Evolutionary conservation across 2,888 invertebrate species (phyloP), one percentile per base, ranked within the genome.

Genomic region (Liodrosophila aerea): DNA sequence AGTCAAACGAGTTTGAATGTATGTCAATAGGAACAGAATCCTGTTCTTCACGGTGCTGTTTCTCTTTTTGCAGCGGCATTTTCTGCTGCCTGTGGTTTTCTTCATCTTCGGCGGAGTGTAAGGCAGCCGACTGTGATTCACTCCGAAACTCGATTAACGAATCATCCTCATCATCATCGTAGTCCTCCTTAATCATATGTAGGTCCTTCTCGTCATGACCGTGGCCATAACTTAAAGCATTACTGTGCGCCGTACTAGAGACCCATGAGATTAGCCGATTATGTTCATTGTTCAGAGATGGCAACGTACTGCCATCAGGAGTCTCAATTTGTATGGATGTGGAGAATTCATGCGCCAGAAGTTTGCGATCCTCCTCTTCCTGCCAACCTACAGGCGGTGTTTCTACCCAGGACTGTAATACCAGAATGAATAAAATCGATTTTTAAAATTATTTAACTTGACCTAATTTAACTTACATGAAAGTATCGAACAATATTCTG

Each of bases 351-450:
- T 81, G 77, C 0, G 85, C 85, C 45, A 90, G 52, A 69, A 87
- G 82, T 51, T 92, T 88, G 16, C 92, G 91, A 90, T 98, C 98
- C 40, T 94, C 93, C 22, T 93, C 92, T 81, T 96, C 94, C 89
- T 97, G 95, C 97, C 98, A 98, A 5, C 93, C 94, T 7, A 92
- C 91, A 1, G 98, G 98, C 7, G 98, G 98, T 58, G 93, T 93
- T 90, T 99, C 98, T 0, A 97, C 92, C 99, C 99, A 99, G 0
- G 98, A 95, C 91, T 97, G 95, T n/a, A n/a, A n/a, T 16, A 39
- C 4, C 31, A 46, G 12, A 37, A 27, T 16, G 4, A 30, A 39
- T 39, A 90, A 95, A 97, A 22, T 13, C 5, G n/a, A n/a, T n/a
- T 4, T 3, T 39, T 5, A 36, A 9, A 33, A 16, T 30, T 34